These are phyloP conservation scores for Liasis olivaceus DNA, from an alignment of 2,797 vertebrate genomes.

Conservation along the genomic window DNA sequence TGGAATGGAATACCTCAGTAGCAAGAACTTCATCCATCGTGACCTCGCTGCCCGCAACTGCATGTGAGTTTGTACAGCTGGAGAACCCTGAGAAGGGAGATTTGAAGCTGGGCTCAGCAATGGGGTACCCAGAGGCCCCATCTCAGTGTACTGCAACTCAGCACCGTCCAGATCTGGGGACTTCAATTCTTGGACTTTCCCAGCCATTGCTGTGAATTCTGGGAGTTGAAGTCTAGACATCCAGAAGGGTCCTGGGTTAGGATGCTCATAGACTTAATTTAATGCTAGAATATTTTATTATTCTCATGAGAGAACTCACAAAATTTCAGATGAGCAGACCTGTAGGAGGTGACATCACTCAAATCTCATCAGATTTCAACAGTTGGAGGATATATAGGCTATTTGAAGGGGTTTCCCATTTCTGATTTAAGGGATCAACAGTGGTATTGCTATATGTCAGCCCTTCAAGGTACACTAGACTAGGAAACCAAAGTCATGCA, in stretches of 20 bases:
- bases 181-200: not conserved
- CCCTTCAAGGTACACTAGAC: not conserved
- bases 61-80: conserved; percentile 78
- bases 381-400: not conserved
- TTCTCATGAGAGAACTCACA: no score
- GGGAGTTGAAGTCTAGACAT: not conserved
- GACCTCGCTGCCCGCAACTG: conserved; percentile 92
- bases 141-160: not conserved
- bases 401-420: not conserved
- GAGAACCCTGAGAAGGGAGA: not conserved
- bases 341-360: no score
- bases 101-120: not conserved
- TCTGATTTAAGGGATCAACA: not conserved
- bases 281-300: no score
- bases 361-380: no score
- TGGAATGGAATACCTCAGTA: conserved; percentile 91
- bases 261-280: not conserved
- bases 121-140: not conserved
- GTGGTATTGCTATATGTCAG: not conserved
- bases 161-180: not conserved
- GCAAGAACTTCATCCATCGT: conserved; percentile 90
- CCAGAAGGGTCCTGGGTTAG: not conserved
- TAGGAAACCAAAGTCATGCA: not conserved
- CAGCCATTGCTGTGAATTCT: not conserved
- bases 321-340: no score